Conservation (phyloP, 2,888 invertebrate species). For the Apamea epomidion region DNA sequence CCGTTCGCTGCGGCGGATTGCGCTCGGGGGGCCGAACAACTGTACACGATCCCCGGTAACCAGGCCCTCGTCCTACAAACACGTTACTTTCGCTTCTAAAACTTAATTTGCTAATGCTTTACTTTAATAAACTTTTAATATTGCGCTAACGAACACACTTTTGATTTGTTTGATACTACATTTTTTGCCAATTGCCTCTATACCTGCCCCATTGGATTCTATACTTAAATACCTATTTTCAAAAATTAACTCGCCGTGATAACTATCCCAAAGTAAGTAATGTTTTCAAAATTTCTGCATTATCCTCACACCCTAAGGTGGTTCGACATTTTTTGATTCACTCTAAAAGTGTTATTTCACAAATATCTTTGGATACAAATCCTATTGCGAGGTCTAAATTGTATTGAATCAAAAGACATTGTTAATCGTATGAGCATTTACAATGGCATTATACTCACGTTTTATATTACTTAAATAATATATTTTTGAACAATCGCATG, state of each 20-base stretch:
- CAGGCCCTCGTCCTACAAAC: slow-evolving; percentile 71
- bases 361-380: not conserved
- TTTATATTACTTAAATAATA: slow-evolving; percentile 32
- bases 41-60: slow-evolving; percentile 87
- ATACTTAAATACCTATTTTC: not conserved
- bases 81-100: slow-evolving; percentile 77
- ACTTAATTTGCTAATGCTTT: slow-evolving; percentile 76
- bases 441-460: slow-evolving; percentile 29
- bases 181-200: slow-evolving; percentile 26
- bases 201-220: slow-evolving; percentile 25
- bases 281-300: slow-evolving; percentile 2
- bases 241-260: not conserved
- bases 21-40: slow-evolving; percentile 82
- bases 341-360: not conserved
- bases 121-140: slow-evolving; percentile 64
- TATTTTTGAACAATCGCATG: slow-evolving; percentile 66
- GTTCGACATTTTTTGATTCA: slow-evolving; percentile 8
- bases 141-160: slow-evolving; percentile 65
- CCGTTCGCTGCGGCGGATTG: slow-evolving; percentile 80
- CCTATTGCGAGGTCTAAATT: not conserved
- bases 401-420: slow-evolving; percentile 27
- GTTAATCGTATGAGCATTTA: slow-evolving; percentile 34
- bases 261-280: slow-evolving; percentile 24
- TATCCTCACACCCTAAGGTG: slow-evolving; percentile 8
- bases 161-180: slow-evolving; percentile 52